Evolutionary conservation across 2,888 invertebrate genomes (phyloP).

Genomic region (Auanema freiburgensis): DNA sequence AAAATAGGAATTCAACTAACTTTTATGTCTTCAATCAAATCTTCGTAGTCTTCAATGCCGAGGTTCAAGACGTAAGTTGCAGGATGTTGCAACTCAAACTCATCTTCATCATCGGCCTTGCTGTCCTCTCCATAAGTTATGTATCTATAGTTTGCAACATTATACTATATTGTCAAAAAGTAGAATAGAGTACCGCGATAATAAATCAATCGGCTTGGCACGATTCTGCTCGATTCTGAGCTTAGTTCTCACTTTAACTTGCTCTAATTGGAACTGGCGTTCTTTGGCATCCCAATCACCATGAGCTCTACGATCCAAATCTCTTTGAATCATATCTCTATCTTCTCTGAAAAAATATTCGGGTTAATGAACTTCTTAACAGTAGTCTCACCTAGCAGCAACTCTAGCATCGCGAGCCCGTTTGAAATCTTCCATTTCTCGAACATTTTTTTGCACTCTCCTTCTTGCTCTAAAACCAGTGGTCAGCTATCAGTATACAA

Average conservation of each 20-base stretch:
- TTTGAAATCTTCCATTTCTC: constrained; percentile 91
- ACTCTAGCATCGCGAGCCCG: constrained; percentile 74
- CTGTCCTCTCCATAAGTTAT: constrained; percentile 38
- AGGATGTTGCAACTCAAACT: constrained; percentile 96
- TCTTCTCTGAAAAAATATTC: constrained; percentile 61
- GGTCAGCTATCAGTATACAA: neutral
- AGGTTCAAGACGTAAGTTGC: constrained; percentile 88
- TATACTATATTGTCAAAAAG: neutral
- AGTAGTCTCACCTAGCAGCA: constrained; percentile 35
- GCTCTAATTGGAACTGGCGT: constrained; percentile 94
- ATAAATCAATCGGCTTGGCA: constrained; percentile 94
- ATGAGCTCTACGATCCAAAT: constrained; percentile 86
- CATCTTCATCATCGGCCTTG: constrained; percentile 80
- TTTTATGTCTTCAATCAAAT: constrained; percentile 92
- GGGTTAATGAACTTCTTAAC: neutral
- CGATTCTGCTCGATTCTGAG: constrained; percentile 94
- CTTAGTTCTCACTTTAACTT: constrained; percentile 84
- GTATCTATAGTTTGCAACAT: constrained; percentile 31
- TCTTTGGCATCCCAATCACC: constrained; percentile 94
- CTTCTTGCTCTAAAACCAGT: constrained; percentile 46
- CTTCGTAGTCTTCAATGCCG: constrained; percentile 86
- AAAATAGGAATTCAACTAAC: constrained; percentile 48
- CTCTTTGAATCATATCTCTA: constrained; percentile 75
- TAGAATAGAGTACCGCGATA: constrained; percentile 83
- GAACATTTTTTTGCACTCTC: constrained; percentile 62